Evolutionary conservation across 2,888 invertebrate genomes (phyloP), one percentile per base, ranked within the genome.

Genomic region (Sisyra terminalis): DNA sequence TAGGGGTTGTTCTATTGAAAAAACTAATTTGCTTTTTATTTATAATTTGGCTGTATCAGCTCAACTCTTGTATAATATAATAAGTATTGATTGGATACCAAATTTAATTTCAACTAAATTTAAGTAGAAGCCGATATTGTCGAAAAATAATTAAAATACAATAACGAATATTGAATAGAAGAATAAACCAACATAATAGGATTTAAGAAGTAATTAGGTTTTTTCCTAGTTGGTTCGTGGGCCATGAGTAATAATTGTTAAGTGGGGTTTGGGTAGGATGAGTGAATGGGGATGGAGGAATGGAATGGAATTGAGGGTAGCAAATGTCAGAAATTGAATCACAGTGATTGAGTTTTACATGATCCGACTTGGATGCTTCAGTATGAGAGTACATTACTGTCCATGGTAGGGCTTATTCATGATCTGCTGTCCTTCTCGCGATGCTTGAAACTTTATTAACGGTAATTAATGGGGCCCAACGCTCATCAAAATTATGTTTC

Each of bases 241-340:
- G 9, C 13, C 18, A n/a, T n/a, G n/a, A n/a, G 24, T 24, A 24
- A 24, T 24, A 24, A 24, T 24, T 24, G 24, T 24, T 24, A 24
- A 13, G 14, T 35, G 35, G 35, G 16, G 16, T 35, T n/a, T 11
- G 14, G 2, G 10, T 13, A 15, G 13, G 8, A 41, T 34, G 24
- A 35, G 29, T 35, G 29, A 18, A 18, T 13, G n/a, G n/a, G n/a
- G n/a, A n/a, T n/a, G n/a, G n/a, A n/a, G n/a, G n/a, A n/a, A 24
- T 14, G 24, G 32, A 18, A 24, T 29, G 14, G 40, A 3, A 14
- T 10, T 14, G 14, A 11, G 30, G 29, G 42, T 13, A 29, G 42
- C 18, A 42, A 42, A 42, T 42, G 42, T 42, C 42, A 42, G 42
- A 42, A 42, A 42, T 42, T 42, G 42, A 42, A 42, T 42, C 35